Evolutionary conservation across 2,888 invertebrate species (phyloP).

Genomic region (Exephanes ischioxanthus): DNA sequence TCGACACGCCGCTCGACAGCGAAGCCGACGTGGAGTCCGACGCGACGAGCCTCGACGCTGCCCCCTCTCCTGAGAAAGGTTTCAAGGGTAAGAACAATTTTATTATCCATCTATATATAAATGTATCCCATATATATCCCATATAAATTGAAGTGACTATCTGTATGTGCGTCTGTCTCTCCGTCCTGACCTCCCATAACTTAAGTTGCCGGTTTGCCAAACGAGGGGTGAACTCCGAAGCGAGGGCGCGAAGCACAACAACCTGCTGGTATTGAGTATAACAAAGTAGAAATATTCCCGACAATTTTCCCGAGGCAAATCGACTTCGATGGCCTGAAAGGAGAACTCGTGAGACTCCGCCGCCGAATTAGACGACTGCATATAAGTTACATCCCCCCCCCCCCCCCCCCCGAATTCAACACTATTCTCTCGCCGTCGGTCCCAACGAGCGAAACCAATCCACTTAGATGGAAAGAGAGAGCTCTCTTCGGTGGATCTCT

Average conservation of each 20-base stretch:
- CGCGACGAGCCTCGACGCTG: constrained; percentile 75
- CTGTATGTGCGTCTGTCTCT: not conserved
- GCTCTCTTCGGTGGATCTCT: constrained; percentile 1
- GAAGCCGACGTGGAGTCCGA: constrained; percentile 80
- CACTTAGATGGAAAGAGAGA: constrained; percentile 76
- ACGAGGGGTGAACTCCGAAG: not conserved
- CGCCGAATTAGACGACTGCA: constrained; percentile 73
- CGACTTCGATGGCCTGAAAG: constrained; percentile 53
- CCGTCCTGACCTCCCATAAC: not conserved
- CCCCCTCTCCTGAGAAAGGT: constrained; percentile 82
- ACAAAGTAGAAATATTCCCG: constrained; percentile 13
- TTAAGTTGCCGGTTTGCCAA: not conserved
- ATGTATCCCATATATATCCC: too few species aligned
- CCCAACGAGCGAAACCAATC: constrained; percentile 79
- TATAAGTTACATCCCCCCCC: constrained; percentile 71
- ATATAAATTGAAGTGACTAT: not conserved
- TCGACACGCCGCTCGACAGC: constrained; percentile 81
- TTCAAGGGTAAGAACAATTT: constrained; percentile 81
- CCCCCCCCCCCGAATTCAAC: not conserved
- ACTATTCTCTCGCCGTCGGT: constrained; percentile 38
- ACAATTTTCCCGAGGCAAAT: constrained; percentile 41
- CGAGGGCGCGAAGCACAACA: not conserved
- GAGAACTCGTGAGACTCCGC: constrained; percentile 24
- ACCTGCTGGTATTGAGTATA: not conserved
- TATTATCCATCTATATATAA: not conserved